Conservation (phyloP, 2,888 invertebrate genomes). For the Diogma glabrata region DNA sequence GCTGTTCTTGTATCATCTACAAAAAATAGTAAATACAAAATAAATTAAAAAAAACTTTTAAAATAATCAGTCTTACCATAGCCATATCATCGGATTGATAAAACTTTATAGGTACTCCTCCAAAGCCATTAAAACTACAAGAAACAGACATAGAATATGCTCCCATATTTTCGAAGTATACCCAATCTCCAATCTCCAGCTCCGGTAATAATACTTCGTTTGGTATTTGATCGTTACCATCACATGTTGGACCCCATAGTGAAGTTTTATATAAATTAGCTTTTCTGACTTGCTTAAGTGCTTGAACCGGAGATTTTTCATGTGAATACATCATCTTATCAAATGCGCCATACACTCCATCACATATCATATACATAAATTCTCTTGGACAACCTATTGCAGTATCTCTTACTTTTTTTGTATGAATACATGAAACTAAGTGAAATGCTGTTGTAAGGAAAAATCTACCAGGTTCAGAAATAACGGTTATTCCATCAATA, state of each 20-base stretch:
- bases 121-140: constrained; percentile 91
- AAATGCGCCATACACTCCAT: constrained; percentile 98
- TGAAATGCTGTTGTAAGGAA: constrained; percentile 94
- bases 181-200: constrained; percentile 73
- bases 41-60: too few species aligned
- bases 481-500: constrained; percentile 51
- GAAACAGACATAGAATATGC: constrained; percentile 94
- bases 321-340: constrained; percentile 95
- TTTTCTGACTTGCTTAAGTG: too few species aligned
- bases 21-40: too few species aligned
- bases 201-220: constrained; percentile 46
- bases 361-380: constrained; percentile 95
- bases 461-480: constrained; percentile 94
- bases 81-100: too few species aligned
- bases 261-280: too few species aligned
- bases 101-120: too few species aligned
- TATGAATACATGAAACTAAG: constrained; percentile 76
- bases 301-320: constrained; percentile 58
- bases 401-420: constrained; percentile 42
- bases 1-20: too few species aligned
- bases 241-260: constrained; percentile 96
- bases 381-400: constrained; percentile 28
- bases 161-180: constrained; percentile 92
- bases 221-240: constrained; percentile 67
- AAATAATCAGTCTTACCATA: too few species aligned